These are phyloP conservation scores for Cydia amplana DNA, from an alignment of 1,140 invertebrate genomes.

Conservation along the genomic window DNA sequence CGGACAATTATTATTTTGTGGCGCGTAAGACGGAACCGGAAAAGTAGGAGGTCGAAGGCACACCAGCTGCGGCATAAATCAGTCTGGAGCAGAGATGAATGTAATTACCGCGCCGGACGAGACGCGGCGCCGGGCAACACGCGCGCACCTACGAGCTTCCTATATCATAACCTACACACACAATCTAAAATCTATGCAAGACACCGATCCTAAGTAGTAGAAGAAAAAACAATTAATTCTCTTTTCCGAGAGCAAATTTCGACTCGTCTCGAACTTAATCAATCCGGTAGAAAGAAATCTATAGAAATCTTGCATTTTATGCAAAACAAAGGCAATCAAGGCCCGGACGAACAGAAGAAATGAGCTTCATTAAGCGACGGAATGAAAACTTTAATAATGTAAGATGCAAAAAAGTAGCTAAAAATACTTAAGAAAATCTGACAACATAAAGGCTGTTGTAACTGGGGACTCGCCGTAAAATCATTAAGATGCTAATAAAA, in stretches of 20 bases:
- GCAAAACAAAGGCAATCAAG: conserved; percentile 79
- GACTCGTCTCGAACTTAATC: conserved; percentile 65
- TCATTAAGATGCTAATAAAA: conserved; percentile 82
- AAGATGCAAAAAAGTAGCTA: conserved; percentile 78
- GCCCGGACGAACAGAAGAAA: conserved; percentile 77
- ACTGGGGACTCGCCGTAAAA: conserved; percentile 79
- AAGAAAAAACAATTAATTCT: conserved; percentile 61
- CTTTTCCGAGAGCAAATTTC: conserved; percentile 69
- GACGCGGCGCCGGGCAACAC: conserved; percentile 32
- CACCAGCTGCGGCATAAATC: conserved; percentile 50
- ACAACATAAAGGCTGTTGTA: conserved; percentile 80
- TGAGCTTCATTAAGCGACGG: conserved; percentile 79
- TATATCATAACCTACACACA: neutral
- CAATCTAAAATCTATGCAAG: neutral
- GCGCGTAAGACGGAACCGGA: conserved; percentile 73
- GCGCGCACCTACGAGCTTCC: neutral
- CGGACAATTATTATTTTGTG: conserved; percentile 80
- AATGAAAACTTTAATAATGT: conserved; percentile 80
- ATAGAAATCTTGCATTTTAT: conserved; percentile 79
- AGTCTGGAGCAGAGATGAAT: conserved; percentile 53
- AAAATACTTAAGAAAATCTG: conserved; percentile 80
- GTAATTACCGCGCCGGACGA: conserved; percentile 50
- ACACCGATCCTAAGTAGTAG: neutral
- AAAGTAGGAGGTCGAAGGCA: conserved; percentile 53
- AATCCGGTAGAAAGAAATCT: conserved; percentile 71